phyloP scores from a whole-genome alignment of 2,113 vertebrate species.

The Serinus canaria region DNA sequence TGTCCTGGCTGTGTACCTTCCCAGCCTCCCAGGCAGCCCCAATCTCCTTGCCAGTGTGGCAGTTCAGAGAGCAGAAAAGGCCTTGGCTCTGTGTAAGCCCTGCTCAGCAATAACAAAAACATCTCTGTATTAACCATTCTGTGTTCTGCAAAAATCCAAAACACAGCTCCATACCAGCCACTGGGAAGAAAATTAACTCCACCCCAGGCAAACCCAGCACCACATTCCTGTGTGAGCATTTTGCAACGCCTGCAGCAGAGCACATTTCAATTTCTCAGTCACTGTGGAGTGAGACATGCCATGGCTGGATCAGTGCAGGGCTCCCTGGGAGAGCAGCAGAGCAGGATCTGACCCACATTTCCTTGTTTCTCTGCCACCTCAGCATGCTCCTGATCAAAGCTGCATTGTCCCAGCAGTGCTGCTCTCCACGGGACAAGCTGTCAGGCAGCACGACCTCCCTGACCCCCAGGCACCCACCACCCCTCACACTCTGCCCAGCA shows the following conservation, averaged over 20 bases:
- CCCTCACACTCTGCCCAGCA: not conserved
- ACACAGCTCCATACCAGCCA: not conserved
- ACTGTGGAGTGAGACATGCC: not conserved
- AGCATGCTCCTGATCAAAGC: not conserved
- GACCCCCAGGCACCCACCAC: not conserved
- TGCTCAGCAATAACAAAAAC: not conserved
- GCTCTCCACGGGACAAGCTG: rapidly evolving
- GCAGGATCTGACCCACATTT: not conserved
- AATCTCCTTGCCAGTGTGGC: rapidly evolving
- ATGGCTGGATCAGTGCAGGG: not conserved
- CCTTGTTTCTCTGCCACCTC: not conserved
- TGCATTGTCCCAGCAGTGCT: rapidly evolving
- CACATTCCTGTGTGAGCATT: not conserved
- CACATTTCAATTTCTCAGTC: not conserved
- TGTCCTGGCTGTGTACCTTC: not conserved
- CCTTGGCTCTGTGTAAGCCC: not conserved
- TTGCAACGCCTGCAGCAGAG: not conserved
- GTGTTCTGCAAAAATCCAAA: not conserved
- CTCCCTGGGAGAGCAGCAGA: not conserved
- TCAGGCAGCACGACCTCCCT: rapidly evolving
- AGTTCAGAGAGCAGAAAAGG: not conserved
- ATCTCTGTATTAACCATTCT: not conserved
- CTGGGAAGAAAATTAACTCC: not conserved
- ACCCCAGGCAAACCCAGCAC: not conserved
- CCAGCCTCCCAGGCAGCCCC: not conserved